Evolutionary conservation across 2,797 vertebrate species (phyloP).

Genomic region (Anabacerthia variegaticeps): DNA sequence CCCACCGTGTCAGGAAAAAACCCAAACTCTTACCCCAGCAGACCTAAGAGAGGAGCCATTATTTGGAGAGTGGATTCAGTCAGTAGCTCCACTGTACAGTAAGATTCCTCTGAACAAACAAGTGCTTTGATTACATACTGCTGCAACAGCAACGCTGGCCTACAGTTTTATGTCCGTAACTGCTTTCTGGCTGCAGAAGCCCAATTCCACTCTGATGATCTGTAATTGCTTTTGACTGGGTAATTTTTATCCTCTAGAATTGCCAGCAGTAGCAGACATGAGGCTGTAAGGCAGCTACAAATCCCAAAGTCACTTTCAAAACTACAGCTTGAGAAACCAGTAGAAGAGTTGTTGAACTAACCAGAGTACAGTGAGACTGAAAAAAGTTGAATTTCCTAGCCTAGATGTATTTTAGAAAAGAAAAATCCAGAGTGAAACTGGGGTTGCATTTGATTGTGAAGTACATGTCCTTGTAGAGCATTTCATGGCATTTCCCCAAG

Average conservation of each 20-base stretch:
- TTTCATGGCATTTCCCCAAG: constrained; percentile 12
- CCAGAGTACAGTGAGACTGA: background rate
- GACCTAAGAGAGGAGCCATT: background rate
- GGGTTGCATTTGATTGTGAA: background rate
- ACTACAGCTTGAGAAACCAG: background rate
- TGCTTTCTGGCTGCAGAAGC: constrained; percentile 6
- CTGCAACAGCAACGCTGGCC: constrained; percentile 11
- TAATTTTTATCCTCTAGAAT: background rate
- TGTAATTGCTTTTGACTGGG: constrained; percentile 6
- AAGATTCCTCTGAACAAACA: constrained; percentile 21
- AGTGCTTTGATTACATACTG: constrained; percentile 18
- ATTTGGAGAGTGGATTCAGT: background rate
- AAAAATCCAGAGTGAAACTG: background rate
- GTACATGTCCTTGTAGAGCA: background rate
- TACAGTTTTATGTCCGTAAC: background rate
- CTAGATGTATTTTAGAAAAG: background rate
- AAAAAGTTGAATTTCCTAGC: background rate
- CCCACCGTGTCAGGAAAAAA: background rate
- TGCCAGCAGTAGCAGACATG: background rate
- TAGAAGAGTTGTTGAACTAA: background rate
- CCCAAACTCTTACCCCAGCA: background rate
- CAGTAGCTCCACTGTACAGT: background rate
- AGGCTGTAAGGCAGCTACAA: background rate
- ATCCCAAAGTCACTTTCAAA: background rate
- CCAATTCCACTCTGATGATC: constrained; percentile 26